phyloP scores from a whole-genome alignment of 2,797 vertebrate genomes.

The Lateolabrax maculatus region DNA sequence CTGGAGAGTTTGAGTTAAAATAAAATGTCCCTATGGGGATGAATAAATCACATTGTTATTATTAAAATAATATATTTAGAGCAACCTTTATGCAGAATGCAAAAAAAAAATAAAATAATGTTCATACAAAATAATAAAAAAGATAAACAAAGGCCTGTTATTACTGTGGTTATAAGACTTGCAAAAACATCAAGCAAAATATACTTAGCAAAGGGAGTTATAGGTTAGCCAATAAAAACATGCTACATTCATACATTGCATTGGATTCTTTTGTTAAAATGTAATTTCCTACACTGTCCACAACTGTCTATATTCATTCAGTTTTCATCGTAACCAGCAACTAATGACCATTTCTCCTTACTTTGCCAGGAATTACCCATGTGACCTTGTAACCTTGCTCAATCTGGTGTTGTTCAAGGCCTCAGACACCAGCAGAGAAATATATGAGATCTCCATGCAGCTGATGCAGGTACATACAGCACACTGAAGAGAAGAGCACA shows the following conservation, averaged over 20 bases:
- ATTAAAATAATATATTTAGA: neutral
- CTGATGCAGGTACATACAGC: constrained; percentile 93
- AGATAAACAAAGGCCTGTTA: neutral
- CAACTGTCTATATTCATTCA: neutral
- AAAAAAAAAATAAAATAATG: too few species aligned
- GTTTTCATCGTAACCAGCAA: neutral
- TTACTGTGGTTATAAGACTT: neutral
- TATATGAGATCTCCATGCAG: constrained; percentile 99
- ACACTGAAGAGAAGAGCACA: neutral
- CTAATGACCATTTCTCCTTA: constrained; percentile 1
- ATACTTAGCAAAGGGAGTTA: neutral
- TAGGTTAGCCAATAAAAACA: neutral
- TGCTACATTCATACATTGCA: neutral
- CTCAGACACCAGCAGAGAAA: constrained; percentile 97
- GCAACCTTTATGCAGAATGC: neutral
- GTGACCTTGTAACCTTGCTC: constrained; percentile 96
- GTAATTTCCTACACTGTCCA: neutral
- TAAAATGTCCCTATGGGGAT: neutral
- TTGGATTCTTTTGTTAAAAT: neutral
- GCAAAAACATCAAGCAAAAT: too few species aligned
- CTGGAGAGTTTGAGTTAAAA: neutral
- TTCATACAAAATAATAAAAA: too few species aligned
- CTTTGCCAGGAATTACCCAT: constrained; percentile 93
- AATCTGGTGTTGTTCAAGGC: constrained; percentile 98
- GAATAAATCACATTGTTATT: neutral